Percentiles rank a stretch among this genome's conserved stretches.
Conservation (phyloP, 2,888 invertebrate species). For the Andricus curvator region DNA sequence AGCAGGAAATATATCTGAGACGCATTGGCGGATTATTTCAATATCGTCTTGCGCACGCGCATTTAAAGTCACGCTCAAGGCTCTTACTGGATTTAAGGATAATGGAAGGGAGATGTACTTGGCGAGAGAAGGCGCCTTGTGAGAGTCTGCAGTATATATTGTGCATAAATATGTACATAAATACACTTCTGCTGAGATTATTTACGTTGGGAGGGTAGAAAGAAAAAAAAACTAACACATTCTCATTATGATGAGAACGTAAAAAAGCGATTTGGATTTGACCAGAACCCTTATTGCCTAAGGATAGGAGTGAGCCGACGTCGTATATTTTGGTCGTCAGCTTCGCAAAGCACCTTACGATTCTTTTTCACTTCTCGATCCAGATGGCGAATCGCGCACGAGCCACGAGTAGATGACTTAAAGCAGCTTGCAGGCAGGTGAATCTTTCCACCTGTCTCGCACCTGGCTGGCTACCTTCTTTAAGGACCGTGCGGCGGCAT, state of each 20-base stretch:
- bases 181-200: background rate
- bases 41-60: too few relatives aligned
- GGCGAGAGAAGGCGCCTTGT: too few relatives aligned
- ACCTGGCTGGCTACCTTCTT: constrained; percentile 64
- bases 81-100: too few relatives aligned
- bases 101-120: too few relatives aligned
- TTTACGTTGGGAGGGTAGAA: background rate
- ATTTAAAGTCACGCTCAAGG: too few relatives aligned
- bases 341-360: constrained; percentile 47
- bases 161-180: background rate
- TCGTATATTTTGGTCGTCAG: constrained; percentile 42
- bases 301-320: constrained; percentile 4
- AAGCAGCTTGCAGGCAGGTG: constrained; percentile 75
- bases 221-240: background rate
- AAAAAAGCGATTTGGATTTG: constrained; percentile 48
- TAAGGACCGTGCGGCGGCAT: constrained; percentile 48
- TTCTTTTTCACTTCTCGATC: constrained; percentile 52
- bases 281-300: constrained; percentile 44
- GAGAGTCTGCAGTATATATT: too few relatives aligned
- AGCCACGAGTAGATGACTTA: constrained; percentile 57
- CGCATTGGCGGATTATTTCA: too few relatives aligned
- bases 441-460: constrained; percentile 72
- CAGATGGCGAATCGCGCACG: constrained; percentile 72
- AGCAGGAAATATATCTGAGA: too few relatives aligned
- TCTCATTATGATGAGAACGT: too few relatives aligned